A percentile compares a stretch with the other conserved stretches of the same genome.
These are phyloP conservation scores for Euzetes globulus DNA, from an alignment of 2,888 invertebrate genomes.

Conservation along the genomic window DNA sequence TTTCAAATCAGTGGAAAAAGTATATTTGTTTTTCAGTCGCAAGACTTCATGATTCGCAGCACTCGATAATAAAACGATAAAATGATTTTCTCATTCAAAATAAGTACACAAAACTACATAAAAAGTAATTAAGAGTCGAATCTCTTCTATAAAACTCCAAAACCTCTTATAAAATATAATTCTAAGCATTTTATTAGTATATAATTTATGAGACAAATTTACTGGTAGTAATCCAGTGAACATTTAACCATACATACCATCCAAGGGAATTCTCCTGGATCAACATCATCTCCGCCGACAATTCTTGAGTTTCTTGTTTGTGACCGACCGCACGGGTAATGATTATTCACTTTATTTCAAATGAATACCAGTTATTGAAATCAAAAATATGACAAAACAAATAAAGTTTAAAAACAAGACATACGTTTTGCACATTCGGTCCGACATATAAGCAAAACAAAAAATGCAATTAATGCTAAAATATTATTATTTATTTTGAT, in stretches of 20 bases:
- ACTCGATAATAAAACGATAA: background rate
- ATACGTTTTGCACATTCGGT: background rate
- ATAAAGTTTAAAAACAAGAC: background rate
- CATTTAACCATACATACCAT: conserved; percentile 33
- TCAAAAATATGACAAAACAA: background rate
- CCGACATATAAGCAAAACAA: background rate
- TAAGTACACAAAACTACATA: background rate
- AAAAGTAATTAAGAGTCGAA: background rate
- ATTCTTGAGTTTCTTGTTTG: conserved; percentile 33
- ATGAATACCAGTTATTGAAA: background rate
- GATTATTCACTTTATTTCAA: background rate
- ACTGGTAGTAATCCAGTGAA: background rate
- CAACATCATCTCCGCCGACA: conserved; percentile 38
- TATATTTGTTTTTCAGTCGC: background rate
- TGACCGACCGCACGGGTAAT: conserved; percentile 9
- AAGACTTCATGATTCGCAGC: background rate
- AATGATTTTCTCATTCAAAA: background rate
- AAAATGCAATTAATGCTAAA: background rate
- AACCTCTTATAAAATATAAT: background rate
- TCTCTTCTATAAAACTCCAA: background rate
- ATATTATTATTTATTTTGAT: background rate
- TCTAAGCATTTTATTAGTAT: background rate
- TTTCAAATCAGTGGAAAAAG: background rate
- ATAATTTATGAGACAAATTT: background rate
- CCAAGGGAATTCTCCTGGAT: conserved; percentile 39